These are phyloP conservation scores for Bradynema listronoti DNA, from an alignment of 1,140 invertebrate species.

Conservation along the genomic window DNA sequence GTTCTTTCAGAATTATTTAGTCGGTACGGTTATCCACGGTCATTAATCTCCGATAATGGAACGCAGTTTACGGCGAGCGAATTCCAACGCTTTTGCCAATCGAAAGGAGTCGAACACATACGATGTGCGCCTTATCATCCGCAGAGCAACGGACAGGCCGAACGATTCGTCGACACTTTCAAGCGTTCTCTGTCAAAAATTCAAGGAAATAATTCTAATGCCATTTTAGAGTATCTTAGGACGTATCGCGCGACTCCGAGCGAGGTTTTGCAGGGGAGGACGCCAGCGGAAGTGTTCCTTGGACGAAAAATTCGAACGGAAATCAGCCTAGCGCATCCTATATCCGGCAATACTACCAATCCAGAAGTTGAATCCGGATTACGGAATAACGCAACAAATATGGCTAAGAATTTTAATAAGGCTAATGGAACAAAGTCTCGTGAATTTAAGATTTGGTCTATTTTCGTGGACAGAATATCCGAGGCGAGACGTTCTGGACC, in stretches of 20 bases:
- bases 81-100: slow-evolving; percentile 7
- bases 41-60: too few species aligned
- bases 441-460: too few species aligned
- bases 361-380: too few species aligned
- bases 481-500: too few species aligned
- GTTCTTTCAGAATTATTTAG: too few species aligned
- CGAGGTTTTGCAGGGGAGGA: background rate
- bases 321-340: slow-evolving; percentile 8
- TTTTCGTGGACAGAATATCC: too few species aligned
- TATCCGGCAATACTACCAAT: too few species aligned
- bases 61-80: background rate
- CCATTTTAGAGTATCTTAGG: slow-evolving; percentile 6
- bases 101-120: slow-evolving; percentile 10
- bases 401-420: too few species aligned
- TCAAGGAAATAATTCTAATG: background rate
- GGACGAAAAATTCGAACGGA: slow-evolving; percentile 4
- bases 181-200: slow-evolving; percentile 4
- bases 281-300: slow-evolving; percentile 18
- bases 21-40: too few species aligned
- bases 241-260: slow-evolving; percentile 10
- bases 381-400: too few species aligned
- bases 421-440: too few species aligned
- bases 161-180: slow-evolving; percentile 15
- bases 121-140: slow-evolving; percentile 13
- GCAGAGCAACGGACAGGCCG: slow-evolving; percentile 7